Conservation (phyloP, 2,888 invertebrate species). For the Tribolium freemani region DNA sequence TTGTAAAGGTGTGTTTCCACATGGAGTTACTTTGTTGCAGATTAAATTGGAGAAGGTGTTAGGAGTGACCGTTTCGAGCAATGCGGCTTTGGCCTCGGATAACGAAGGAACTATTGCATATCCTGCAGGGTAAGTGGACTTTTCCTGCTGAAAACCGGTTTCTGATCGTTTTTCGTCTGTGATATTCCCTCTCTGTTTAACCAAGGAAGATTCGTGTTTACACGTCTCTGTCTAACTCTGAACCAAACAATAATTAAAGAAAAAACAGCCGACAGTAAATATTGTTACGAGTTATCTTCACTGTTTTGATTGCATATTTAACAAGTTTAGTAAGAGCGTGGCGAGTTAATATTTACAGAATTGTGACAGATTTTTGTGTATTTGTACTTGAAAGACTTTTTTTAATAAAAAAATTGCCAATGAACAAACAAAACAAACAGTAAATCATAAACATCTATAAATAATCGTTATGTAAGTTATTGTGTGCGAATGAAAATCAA, state of each 20-base stretch:
- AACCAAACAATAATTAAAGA: too few species aligned
- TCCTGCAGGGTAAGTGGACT: conserved; percentile 91
- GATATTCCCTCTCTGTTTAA: too few species aligned
- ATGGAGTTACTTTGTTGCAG: conserved; percentile 72
- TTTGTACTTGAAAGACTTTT: too few species aligned
- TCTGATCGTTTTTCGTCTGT: too few species aligned
- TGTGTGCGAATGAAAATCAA: background rate
- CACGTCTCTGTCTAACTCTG: too few species aligned
- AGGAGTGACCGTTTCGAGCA: conserved; percentile 94
- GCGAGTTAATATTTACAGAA: too few species aligned
- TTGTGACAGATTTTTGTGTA: background rate
- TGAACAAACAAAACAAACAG: background rate
- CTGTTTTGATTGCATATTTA: too few species aligned
- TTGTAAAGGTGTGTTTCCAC: background rate
- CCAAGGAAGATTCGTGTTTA: too few species aligned
- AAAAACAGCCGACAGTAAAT: too few species aligned
- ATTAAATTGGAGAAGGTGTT: conserved; percentile 95
- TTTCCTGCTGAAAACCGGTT: background rate
- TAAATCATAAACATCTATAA: background rate
- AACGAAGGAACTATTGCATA: conserved; percentile 92
- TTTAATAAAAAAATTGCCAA: too few species aligned
- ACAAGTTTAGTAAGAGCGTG: too few species aligned
- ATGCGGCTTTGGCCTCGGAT: conserved; percentile 92
- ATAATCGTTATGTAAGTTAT: background rate
- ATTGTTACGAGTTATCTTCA: too few species aligned